Conservation (phyloP, 2,888 invertebrate species). For the Acrobasis repandana region DNA sequence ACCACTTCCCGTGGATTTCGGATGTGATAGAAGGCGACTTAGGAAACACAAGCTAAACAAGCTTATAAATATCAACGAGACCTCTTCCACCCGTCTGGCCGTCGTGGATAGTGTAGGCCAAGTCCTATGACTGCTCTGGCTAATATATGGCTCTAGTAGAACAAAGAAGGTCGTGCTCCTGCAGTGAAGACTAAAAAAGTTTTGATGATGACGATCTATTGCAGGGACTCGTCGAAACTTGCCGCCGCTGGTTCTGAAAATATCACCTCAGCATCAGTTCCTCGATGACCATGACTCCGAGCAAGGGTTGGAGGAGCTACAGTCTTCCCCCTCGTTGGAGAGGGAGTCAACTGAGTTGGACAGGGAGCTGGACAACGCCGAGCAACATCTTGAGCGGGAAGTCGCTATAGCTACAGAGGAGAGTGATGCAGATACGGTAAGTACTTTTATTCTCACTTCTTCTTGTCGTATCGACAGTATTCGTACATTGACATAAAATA, state of each 20-base stretch:
- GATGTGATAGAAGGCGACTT: no score
- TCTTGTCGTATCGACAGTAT: neutral
- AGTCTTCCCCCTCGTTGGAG: slow-evolving; percentile 64
- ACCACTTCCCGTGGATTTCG: no score
- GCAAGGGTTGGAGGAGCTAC: slow-evolving; percentile 61
- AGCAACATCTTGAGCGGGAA: slow-evolving; percentile 61
- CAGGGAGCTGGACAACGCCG: slow-evolving; percentile 59
- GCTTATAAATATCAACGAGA: no score
- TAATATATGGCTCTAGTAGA: no score
- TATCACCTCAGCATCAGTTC: slow-evolving; percentile 56
- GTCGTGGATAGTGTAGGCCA: no score
- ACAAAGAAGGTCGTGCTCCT: no score
- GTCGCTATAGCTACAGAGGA: slow-evolving; percentile 72
- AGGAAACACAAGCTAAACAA: no score
- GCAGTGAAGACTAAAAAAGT: no score
- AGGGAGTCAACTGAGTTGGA: slow-evolving; percentile 64
- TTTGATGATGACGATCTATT: slow-evolving; percentile 11
- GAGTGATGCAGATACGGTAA: slow-evolving; percentile 74
- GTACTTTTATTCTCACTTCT: slow-evolving; percentile 33
- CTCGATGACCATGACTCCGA: slow-evolving; percentile 44
- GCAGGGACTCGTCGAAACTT: slow-evolving; percentile 56
- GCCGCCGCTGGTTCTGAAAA: slow-evolving; percentile 60
- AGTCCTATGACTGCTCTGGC: no score
- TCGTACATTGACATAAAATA: no score
- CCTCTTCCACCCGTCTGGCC: no score